These are phyloP conservation scores for Lytechinus pictus DNA, from an alignment of 35 echinoderm and acorn worm genomes.

Conservation along the genomic window DNA sequence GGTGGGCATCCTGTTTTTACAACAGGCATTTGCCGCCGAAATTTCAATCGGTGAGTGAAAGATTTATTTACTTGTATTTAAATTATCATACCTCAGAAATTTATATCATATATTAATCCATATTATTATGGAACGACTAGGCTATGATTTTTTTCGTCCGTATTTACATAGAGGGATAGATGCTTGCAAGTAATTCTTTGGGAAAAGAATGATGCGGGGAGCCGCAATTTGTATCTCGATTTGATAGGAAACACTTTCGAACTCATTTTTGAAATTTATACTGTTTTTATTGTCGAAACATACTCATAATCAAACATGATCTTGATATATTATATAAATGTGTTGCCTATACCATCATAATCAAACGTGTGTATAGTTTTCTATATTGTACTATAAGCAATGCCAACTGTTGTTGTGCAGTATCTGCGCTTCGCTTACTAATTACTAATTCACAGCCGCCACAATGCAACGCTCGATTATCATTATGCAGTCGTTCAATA, in stretches of 20 bases:
- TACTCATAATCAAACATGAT: neutral
- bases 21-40: slow-evolving; percentile 47
- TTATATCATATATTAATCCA: too few relatives aligned
- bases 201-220: neutral
- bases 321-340: neutral
- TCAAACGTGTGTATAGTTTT: neutral
- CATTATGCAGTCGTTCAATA: neutral
- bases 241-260: neutral
- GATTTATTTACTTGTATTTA: neutral
- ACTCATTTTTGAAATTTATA: neutral
- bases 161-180: too few relatives aligned
- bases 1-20: neutral
- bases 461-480: neutral
- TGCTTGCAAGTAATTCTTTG: neutral
- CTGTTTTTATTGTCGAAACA: neutral
- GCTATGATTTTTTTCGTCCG: too few relatives aligned
- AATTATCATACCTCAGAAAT: too few relatives aligned
- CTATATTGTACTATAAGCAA: neutral
- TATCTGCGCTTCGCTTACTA: neutral
- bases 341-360: neutral
- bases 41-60: slow-evolving; percentile 41
- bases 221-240: neutral
- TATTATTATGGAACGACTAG: too few relatives aligned
- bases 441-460: neutral
- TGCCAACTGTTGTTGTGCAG: slow-evolving; percentile 1